phyloP scores from a whole-genome alignment of 2,888 invertebrate species.

The Napeogenes inachia region DNA sequence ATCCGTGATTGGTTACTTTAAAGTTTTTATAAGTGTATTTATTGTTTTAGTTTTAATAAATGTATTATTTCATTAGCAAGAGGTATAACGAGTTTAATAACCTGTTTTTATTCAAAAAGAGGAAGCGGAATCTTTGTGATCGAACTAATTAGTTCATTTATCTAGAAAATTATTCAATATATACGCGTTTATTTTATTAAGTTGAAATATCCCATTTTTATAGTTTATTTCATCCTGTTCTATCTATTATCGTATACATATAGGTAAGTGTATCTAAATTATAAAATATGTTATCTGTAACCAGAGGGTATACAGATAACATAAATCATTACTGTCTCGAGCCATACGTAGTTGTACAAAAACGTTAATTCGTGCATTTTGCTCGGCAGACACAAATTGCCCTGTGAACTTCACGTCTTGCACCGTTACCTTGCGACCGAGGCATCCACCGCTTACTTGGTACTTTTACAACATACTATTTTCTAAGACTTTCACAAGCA shows the following conservation, averaged over 20 bases:
- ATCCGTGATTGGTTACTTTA: slow-evolving; percentile 2
- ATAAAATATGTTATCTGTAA: too few relatives aligned
- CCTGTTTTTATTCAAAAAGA: background rate
- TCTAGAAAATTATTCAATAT: background rate
- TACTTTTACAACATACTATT: too few relatives aligned
- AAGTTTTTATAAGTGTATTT: background rate
- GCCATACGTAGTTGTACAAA: background rate
- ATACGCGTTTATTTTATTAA: too few relatives aligned
- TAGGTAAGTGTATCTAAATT: background rate
- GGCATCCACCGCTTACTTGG: background rate
- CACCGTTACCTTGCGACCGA: slow-evolving; percentile 22
- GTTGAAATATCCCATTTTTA: too few relatives aligned
- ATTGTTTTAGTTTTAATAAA: background rate
- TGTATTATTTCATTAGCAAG: background rate
- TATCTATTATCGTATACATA: background rate
- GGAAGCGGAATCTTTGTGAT: background rate
- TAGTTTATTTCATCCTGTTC: too few relatives aligned
- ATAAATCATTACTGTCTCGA: background rate
- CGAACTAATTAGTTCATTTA: background rate
- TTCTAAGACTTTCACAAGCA: too few relatives aligned
- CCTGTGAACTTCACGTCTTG: slow-evolving; percentile 30
- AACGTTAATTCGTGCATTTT: slow-evolving; percentile 18
- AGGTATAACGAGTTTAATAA: background rate
- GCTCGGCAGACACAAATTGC: slow-evolving; percentile 25
- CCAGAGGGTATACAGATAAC: background rate